These are phyloP conservation scores for Aphelinus atriplicis DNA, from an alignment of 1,140 invertebrate genomes.

Conservation along the genomic window DNA sequence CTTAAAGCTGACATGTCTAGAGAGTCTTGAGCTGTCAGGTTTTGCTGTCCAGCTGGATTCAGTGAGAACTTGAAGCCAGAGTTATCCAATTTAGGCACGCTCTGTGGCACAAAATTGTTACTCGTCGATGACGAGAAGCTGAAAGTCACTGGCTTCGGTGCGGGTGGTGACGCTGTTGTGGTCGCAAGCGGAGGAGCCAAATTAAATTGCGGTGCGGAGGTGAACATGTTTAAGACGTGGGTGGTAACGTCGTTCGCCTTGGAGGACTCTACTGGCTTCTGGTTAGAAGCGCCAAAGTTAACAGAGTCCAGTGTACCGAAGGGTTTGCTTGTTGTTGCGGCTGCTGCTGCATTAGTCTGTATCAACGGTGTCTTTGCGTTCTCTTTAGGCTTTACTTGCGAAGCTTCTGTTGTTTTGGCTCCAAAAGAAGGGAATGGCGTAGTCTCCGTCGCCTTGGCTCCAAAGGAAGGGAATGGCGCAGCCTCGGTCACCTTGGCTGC, in stretches of 20 bases:
- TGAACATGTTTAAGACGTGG: not conserved
- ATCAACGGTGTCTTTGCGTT: no score
- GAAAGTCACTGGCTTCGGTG: constrained; percentile 1
- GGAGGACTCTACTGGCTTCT: not conserved
- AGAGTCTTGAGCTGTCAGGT: not conserved
- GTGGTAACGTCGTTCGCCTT: not conserved
- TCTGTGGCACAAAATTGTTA: no score
- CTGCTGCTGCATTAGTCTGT: no score
- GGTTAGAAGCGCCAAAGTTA: not conserved
- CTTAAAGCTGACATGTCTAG: not conserved
- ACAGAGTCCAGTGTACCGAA: constrained; percentile 1
- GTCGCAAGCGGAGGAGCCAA: no score
- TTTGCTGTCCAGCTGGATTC: not conserved
- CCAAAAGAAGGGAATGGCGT: no score
- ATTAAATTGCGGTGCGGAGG: not conserved
- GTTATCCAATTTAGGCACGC: constrained; percentile 11
- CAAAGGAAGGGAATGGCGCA: not conserved
- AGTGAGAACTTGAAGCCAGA: constrained; percentile 21
- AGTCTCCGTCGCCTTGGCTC: not conserved
- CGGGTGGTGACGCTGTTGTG: not conserved
- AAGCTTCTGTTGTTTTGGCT: no score
- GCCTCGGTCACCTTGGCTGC: no score
- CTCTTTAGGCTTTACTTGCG: no score
- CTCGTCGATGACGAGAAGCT: constrained; percentile 11
- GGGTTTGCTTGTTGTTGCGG: not conserved